Percentiles rank a stretch among this genome's conserved stretches.
phyloP scores from a whole-genome alignment of 2,888 invertebrate species.

The Acrobasis consociella region DNA sequence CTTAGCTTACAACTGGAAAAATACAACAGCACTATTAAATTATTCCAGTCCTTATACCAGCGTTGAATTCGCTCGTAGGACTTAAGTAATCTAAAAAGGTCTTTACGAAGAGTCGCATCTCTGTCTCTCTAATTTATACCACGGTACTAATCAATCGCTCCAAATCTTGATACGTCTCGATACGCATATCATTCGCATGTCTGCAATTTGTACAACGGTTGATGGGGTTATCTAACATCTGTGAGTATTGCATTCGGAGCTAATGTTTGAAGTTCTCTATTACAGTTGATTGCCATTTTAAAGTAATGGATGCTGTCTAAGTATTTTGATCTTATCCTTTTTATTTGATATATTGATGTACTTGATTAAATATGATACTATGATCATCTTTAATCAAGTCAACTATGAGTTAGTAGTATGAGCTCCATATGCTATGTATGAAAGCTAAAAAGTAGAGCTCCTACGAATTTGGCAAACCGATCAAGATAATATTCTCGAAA shows the following conservation, averaged over 20 bases:
- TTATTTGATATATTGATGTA: neutral
- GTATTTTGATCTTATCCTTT: constrained; percentile 1
- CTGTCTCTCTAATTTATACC: neutral
- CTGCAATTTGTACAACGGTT: constrained; percentile 10
- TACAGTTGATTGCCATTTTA: neutral
- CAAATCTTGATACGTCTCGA: constrained; percentile 29
- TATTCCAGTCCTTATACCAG: too few species aligned
- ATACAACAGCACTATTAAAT: too few species aligned
- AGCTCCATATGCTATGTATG: too few species aligned
- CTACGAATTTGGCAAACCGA: too few species aligned
- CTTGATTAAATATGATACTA: too few species aligned
- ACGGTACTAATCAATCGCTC: constrained; percentile 26
- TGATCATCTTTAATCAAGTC: too few species aligned
- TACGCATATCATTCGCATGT: constrained; percentile 27
- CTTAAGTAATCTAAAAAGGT: too few species aligned
- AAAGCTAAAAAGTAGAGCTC: too few species aligned
- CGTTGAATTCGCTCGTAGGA: too few species aligned
- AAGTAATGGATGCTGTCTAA: neutral
- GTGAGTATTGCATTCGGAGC: neutral
- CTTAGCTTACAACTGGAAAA: too few species aligned
- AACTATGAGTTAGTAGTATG: too few species aligned
- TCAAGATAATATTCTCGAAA: too few species aligned
- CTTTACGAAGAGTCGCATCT: neutral
- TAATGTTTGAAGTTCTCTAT: constrained; percentile 13
- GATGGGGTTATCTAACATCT: constrained; percentile 14